Evolutionary conservation across 2,797 vertebrate species (phyloP).

Genomic region (Mallotus villosus): DNA sequence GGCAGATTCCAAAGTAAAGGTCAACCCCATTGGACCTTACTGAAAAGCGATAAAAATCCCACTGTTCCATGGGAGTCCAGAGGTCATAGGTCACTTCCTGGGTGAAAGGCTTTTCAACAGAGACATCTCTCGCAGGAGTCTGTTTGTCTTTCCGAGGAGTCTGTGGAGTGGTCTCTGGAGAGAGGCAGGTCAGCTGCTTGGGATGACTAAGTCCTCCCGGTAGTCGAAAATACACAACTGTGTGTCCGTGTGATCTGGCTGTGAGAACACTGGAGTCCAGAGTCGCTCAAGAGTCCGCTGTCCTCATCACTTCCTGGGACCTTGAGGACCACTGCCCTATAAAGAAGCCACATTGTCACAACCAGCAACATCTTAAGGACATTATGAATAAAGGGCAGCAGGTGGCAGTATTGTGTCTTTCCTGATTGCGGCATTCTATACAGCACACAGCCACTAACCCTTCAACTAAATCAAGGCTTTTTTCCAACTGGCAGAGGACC

Average conservation of each 20-base stretch:
- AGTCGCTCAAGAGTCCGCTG: constrained; percentile 21
- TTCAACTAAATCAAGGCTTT: constrained; percentile 30
- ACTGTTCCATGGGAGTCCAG: constrained; percentile 40
- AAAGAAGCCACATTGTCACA: constrained; percentile 27
- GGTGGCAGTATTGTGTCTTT: constrained; percentile 53
- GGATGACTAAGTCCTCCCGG: constrained; percentile 57
- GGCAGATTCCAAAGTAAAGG: constrained; percentile 45
- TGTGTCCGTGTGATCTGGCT: constrained; percentile 56
- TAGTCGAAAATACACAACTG: constrained; percentile 48
- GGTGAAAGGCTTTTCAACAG: constrained; percentile 57
- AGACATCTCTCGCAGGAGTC: constrained; percentile 54
- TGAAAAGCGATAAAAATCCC: constrained; percentile 44
- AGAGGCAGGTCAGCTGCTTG: constrained; percentile 53
- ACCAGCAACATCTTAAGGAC: neutral
- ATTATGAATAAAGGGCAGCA: constrained; percentile 39
- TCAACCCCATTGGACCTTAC: constrained; percentile 45
- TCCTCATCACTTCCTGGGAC: constrained; percentile 41
- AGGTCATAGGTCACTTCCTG: constrained; percentile 74
- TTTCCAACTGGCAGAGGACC: constrained; percentile 43
- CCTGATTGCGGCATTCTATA: neutral
- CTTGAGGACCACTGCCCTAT: constrained; percentile 53
- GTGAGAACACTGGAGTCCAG: constrained; percentile 41
- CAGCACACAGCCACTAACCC: constrained; percentile 11
- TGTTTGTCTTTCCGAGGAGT: constrained; percentile 52
- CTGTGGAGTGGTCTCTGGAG: constrained; percentile 51